Conservation (phyloP, 2,888 invertebrate genomes). For the Pterostichus madidus region DNA sequence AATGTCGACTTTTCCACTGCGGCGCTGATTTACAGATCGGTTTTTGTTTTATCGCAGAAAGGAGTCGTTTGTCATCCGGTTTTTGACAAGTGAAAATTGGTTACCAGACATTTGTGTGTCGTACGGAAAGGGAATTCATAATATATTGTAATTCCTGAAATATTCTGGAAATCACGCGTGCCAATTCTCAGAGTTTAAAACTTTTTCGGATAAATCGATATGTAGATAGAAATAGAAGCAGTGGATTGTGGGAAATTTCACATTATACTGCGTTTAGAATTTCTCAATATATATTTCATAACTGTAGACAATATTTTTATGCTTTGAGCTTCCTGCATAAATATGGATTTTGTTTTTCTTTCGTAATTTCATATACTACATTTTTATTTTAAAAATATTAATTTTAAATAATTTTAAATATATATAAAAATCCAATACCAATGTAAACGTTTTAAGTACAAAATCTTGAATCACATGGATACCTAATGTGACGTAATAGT, state of each 20-base stretch:
- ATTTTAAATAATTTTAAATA: too few species aligned
- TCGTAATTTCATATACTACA: background rate
- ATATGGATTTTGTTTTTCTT: background rate
- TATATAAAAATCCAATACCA: too few species aligned
- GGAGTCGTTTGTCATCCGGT: slow-evolving; percentile 56
- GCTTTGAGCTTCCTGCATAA: background rate
- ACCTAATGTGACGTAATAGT: too few species aligned
- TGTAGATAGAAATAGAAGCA: background rate
- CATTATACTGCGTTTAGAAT: slow-evolving; percentile 6
- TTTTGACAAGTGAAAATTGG: slow-evolving; percentile 62
- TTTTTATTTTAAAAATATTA: too few species aligned
- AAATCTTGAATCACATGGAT: too few species aligned
- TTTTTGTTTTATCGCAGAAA: slow-evolving; percentile 37
- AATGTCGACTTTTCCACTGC: slow-evolving; percentile 15
- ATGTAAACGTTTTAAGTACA: too few species aligned
- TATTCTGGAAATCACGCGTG: slow-evolving; percentile 26
- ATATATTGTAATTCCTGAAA: slow-evolving; percentile 42
- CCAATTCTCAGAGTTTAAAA: slow-evolving; percentile 27
- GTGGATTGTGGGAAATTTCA: slow-evolving; percentile 36
- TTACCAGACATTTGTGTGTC: slow-evolving; percentile 21
- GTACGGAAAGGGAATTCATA: slow-evolving; percentile 32
- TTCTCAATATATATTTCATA: background rate
- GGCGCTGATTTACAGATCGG: slow-evolving; percentile 32
- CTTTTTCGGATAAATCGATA: slow-evolving; percentile 38
- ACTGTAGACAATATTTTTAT: background rate